These are phyloP conservation scores for Elephantulus edwardii DNA, from an alignment of 2,113 vertebrate species.

Conservation along the genomic window DNA sequence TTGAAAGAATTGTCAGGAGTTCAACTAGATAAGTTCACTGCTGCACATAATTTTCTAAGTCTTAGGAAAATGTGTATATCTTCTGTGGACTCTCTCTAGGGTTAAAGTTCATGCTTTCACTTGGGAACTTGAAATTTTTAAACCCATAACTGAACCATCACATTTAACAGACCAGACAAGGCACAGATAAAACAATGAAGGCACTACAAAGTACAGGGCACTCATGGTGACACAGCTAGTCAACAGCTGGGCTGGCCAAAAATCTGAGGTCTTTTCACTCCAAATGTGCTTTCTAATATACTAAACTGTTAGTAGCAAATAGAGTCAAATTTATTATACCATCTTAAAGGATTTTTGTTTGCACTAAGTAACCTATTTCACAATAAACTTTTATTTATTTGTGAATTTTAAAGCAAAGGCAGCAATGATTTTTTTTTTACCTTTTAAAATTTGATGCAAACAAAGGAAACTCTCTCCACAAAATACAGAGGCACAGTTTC, in stretches of 20 bases:
- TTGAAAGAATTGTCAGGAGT: neutral
- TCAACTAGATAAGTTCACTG: neutral
- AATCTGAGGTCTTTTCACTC: neutral
- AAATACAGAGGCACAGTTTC: constrained; percentile 7
- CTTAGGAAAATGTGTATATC: neutral
- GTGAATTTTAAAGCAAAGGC: constrained; percentile 37
- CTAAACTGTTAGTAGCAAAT: neutral
- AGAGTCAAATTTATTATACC: neutral
- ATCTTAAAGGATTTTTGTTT: constrained; percentile 9
- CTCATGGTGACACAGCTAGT: neutral
- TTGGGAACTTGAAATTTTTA: neutral
- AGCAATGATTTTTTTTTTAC: constrained; percentile 24
- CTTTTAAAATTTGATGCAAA: constrained; percentile 44
- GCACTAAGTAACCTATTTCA: constrained; percentile 3
- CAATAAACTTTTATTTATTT: constrained; percentile 39
- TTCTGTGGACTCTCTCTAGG: neutral
- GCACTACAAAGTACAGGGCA: neutral
- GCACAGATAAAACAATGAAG: neutral
- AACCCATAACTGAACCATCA: neutral
- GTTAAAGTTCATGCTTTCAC: neutral
- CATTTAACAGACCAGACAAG: neutral
- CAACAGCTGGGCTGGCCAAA: neutral
- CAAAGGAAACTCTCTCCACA: constrained; percentile 13
- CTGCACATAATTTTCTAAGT: neutral
- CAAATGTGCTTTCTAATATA: constrained; percentile 9